Base-by-base conservation (phyloP, 2,888 invertebrate species). In the Loripinus fragilis region DNA sequence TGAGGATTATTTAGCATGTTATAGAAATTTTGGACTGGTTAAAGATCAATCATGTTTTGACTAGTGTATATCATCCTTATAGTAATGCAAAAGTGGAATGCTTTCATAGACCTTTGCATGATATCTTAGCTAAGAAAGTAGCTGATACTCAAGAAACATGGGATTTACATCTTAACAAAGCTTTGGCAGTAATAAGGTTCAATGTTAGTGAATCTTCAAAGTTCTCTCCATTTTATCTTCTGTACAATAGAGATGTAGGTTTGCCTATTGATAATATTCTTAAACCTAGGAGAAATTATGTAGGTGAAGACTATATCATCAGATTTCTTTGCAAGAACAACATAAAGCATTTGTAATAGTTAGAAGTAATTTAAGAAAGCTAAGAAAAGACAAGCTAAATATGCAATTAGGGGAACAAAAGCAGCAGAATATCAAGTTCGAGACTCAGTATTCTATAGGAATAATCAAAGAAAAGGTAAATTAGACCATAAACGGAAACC, bases 171-270 rank as follows among this genome's bases (percentile, higher is more conserved):
- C 38, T 38, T 38, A 8, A 12, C 12, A 5, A 38, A 38, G 12
- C 7, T 38, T 38, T 38, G 38, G 38, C 38, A 38, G 38, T 12
- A 38, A 38, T 38, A 8, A 38, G 38, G 12, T 38, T 38, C 38
- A 5, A 38, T 38, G 38, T 8, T 12, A 38, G 38, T 38, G 38
- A 38, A 38, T 38, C 38, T 5, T 38, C 38, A 8, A 38, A 38
- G 12, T 67, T 67, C n/a, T 77, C 75, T 0, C 80, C 86, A 28
- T 83, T 74, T 41, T 81, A 52, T 48, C 20, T 82, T 3, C 30
- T 84, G 10, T 84, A 84, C 38, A 78, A 75, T 41, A 48, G 81
- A 15, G 82, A 86, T 48, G 71, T 71, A 3, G 71, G 82, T n/a
- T 35, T 79, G 5, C 84, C 79, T 12, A 23, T 80, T 23, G 81